Conservation (phyloP, 2,888 invertebrate species). For the Drosophila parthenogenetica region DNA sequence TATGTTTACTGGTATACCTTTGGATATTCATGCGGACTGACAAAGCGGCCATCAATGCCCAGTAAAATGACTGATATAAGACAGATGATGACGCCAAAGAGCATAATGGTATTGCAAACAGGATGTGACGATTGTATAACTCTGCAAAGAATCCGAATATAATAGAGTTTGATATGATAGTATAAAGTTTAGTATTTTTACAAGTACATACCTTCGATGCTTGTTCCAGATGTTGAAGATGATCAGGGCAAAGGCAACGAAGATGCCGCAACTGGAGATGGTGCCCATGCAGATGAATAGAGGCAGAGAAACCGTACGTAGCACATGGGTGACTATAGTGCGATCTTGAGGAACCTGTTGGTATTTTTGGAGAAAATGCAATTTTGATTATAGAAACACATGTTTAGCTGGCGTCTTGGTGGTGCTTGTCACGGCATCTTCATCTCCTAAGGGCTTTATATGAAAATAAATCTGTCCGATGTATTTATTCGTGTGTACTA, state of each 20-base stretch:
- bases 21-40: slow-evolving; percentile 90
- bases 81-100: slow-evolving; percentile 96
- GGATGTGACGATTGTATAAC: slow-evolving; percentile 99
- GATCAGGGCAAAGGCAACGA: slow-evolving; percentile 93
- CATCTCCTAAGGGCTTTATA: background rate
- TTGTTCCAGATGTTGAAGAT: slow-evolving; percentile 96
- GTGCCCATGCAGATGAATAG: slow-evolving; percentile 97
- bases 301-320: slow-evolving; percentile 94
- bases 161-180: background rate
- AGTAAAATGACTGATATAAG: slow-evolving; percentile 95
- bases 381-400: too few relatives aligned
- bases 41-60: slow-evolving; percentile 94
- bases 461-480: slow-evolving; percentile 21
- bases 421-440: too few relatives aligned
- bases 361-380: background rate
- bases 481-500: slow-evolving; percentile 9
- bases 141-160: slow-evolving; percentile 86
- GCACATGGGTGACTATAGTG: slow-evolving; percentile 93
- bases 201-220: slow-evolving; percentile 91
- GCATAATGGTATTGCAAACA: slow-evolving; percentile 98
- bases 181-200: too few relatives aligned
- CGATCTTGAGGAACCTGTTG: slow-evolving; percentile 96
- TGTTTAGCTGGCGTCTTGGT: background rate
- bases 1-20: slow-evolving; percentile 77
- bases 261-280: slow-evolving; percentile 94